Evolutionary conservation across 2,888 invertebrate genomes (phyloP).

Genomic region (Caenorhabditis sp.): DNA sequence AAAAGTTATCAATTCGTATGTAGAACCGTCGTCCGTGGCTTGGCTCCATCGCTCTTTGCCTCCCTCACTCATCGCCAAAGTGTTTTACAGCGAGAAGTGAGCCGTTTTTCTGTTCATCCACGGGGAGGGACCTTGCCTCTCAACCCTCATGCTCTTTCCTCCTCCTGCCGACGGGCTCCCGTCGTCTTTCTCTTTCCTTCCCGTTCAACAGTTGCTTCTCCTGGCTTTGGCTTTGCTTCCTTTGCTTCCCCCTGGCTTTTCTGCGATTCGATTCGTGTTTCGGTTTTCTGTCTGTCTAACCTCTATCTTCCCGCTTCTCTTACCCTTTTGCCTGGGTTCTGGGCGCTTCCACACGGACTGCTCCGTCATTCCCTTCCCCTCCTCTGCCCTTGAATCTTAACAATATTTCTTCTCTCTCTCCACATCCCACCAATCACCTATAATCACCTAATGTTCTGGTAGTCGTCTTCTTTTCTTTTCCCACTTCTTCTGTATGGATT

Average conservation of each 20-base stretch:
- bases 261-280: slow-evolving; percentile 27
- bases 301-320: slow-evolving; percentile 21
- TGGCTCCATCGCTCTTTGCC: slow-evolving; percentile 14
- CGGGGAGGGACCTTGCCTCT: slow-evolving; percentile 9
- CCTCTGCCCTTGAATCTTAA: slow-evolving; percentile 47
- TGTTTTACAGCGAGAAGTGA: slow-evolving; percentile 53
- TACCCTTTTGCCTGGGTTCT: slow-evolving; percentile 14
- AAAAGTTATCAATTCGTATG: slow-evolving; percentile 47
- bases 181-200: slow-evolving; percentile 22
- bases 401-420: slow-evolving; percentile 51
- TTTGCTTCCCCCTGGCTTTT: neutral
- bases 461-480: neutral
- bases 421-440: slow-evolving; percentile 10
- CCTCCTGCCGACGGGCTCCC: slow-evolving; percentile 9
- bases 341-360: slow-evolving; percentile 20
- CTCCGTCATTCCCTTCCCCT: slow-evolving; percentile 23
- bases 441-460: slow-evolving; percentile 49
- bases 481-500: too few relatives aligned
- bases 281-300: slow-evolving; percentile 38
- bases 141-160: slow-evolving; percentile 46
- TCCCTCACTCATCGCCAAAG: slow-evolving; percentile 41
- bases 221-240: too few relatives aligned
- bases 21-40: slow-evolving; percentile 56
- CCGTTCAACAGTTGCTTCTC: slow-evolving; percentile 64
- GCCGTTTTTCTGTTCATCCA: slow-evolving; percentile 56